Percentiles rank a stretch among this genome's conserved stretches.
phyloP scores from a whole-genome alignment of 1,140 invertebrate species.

The Gonioctena quinquepunctata region DNA sequence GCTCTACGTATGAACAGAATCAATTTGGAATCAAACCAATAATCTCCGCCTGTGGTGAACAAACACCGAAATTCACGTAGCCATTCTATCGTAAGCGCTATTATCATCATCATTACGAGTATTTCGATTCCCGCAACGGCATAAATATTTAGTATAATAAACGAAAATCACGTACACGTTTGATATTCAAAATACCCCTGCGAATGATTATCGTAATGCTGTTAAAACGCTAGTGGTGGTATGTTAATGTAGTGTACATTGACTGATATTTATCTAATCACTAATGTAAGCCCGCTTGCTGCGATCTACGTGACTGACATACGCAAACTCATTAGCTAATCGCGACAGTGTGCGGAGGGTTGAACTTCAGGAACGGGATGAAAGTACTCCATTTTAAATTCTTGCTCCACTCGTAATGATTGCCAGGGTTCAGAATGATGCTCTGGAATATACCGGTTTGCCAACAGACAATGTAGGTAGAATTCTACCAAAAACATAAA shows the following conservation, averaged over 20 bases:
- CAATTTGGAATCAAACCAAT: too few species aligned
- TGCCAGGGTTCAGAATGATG: too few species aligned
- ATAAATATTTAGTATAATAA: conserved; percentile 20
- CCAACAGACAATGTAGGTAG: too few species aligned
- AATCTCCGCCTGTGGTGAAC: too few species aligned
- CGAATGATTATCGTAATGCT: conserved; percentile 15
- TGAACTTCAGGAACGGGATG: background rate
- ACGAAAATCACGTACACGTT: conserved; percentile 15
- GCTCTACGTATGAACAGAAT: too few species aligned
- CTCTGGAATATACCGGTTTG: too few species aligned
- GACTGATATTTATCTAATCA: conserved; percentile 22
- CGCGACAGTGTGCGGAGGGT: background rate
- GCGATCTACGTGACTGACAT: conserved; percentile 23
- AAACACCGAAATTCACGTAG: background rate
- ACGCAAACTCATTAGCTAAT: conserved; percentile 23
- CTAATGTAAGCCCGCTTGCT: conserved; percentile 14
- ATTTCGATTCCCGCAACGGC: background rate
- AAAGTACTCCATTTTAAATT: conserved; percentile 9
- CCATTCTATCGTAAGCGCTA: background rate
- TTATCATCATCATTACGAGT: background rate
- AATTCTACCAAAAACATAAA: too few species aligned
- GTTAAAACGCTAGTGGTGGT: conserved; percentile 5
- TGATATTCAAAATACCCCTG: conserved; percentile 12
- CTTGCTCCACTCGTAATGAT: too few species aligned
- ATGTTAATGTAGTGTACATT: conserved; percentile 20